Evolutionary conservation across 2,113 vertebrate genomes (phyloP).

Genomic region (Cebus imitator): DNA sequence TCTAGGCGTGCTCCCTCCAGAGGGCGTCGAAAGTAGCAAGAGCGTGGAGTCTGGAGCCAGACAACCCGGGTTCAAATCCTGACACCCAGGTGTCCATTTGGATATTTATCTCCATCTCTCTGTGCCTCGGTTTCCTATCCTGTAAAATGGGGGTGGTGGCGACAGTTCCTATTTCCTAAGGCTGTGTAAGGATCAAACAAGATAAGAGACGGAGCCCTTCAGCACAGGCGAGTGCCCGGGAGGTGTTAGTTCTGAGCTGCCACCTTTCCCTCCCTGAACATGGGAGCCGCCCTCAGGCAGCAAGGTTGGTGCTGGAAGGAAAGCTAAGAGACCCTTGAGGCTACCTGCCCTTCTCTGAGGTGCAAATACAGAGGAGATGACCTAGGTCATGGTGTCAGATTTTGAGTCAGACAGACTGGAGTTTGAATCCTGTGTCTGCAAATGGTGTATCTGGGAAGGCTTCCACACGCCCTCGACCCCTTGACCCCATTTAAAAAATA

Average conservation of each 20-base stretch:
- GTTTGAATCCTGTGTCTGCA: background rate
- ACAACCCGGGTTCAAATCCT: background rate
- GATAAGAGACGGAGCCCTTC: background rate
- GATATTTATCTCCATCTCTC: background rate
- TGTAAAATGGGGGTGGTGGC: background rate
- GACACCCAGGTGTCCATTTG: background rate
- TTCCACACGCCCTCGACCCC: background rate
- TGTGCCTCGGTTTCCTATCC: background rate
- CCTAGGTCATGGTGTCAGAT: background rate
- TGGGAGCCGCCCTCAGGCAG: accelerated
- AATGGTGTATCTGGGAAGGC: accelerated
- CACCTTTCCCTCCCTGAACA: background rate
- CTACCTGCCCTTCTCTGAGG: background rate
- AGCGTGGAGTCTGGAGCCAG: background rate
- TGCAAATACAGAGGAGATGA: background rate
- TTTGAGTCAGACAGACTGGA: background rate
- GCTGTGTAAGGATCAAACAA: background rate
- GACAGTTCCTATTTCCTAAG: background rate
- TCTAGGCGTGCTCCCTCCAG: background rate
- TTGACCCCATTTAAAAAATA: background rate
- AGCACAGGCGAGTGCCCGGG: too few relatives aligned
- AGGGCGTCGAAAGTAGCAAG: background rate
- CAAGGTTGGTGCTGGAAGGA: accelerated
- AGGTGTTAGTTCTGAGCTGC: background rate
- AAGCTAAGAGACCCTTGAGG: background rate